phyloP scores from a whole-genome alignment of 1,140 invertebrate species.

The Scaptomyza graminum region DNA sequence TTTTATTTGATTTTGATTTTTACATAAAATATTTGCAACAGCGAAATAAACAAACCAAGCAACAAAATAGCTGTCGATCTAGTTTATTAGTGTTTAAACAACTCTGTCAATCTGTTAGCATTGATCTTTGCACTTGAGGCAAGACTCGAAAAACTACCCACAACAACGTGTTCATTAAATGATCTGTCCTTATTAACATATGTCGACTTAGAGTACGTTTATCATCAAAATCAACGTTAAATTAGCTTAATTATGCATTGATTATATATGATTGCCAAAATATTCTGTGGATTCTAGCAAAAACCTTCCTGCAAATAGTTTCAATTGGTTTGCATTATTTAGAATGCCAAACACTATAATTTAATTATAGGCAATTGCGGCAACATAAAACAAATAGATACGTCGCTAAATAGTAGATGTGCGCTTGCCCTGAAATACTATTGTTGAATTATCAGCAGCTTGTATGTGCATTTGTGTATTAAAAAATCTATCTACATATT shows the following conservation, averaged over 20 bases:
- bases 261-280: no score
- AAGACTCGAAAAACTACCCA: slow-evolving; percentile 11
- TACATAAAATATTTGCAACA: slow-evolving; percentile 42
- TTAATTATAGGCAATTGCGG: slow-evolving; percentile 66
- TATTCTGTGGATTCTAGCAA: neutral
- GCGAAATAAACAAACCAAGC: slow-evolving; percentile 59
- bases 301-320: slow-evolving; percentile 2
- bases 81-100: slow-evolving; percentile 47
- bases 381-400: slow-evolving; percentile 50
- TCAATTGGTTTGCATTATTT: slow-evolving; percentile 33
- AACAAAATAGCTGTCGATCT: slow-evolving; percentile 40
- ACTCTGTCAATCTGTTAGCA: slow-evolving; percentile 54
- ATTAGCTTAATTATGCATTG: no score
- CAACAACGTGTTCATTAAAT: slow-evolving; percentile 16
- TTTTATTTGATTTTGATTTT: slow-evolving; percentile 30
- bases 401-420: slow-evolving; percentile 39
- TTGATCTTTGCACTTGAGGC: slow-evolving; percentile 61
- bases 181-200: no score
- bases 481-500: neutral
- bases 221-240: neutral
- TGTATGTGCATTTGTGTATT: neutral
- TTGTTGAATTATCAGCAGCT: neutral
- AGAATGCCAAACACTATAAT: slow-evolving; percentile 51
- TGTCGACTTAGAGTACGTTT: neutral
- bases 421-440: neutral